Evolutionary conservation across 2,113 vertebrate genomes (phyloP), one percentile per base, ranked within the genome.

Genomic region (Bagarius yarrelli): DNA sequence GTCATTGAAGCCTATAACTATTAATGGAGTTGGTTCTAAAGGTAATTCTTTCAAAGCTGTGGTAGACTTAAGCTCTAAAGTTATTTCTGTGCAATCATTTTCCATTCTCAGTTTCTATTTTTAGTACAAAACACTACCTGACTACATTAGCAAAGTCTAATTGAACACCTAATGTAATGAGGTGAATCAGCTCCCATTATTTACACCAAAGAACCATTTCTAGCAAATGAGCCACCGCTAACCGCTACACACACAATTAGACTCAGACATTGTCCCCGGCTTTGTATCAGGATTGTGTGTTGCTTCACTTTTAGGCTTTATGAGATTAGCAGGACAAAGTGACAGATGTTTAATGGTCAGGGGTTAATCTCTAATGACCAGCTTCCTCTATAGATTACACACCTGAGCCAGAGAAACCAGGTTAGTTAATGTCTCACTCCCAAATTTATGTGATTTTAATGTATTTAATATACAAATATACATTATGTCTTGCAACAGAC

Each of bases 281-380:
- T 52, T 19, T 47, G 6, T 23, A 47, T 18, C 30, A 12, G n/a
- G 56, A 59, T 16, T 18, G 78, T 1, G 11, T 60, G 78, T 19
- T 27, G 8, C 8, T 61, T 36, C 25, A 9, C 57, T 52, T 70
- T 44, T 61, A 69, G 88, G 84, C 82, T 87, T 86, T 87, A 78
- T 78, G 36, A 87, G 91, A 91, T 93, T 91, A 93, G 83, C 82
- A 71, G 86, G 87, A 87, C 82, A n/a, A 55, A 34, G 53, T 92
- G 89, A 91, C 84, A 16, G 16, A 78, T 84, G 76, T 18, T 50
- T 87, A 89, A 87, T 88, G 76, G 84, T 74, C 87, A 88, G 76
- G 73, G 25, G 89, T 87, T 92, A 92, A 92, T 92, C 91, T 89
- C 80, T 83, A 77, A 72, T 82, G 79, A 81, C 84, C 67, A 69